Evolutionary conservation across 2,113 vertebrate species (phyloP), one percentile per base, ranked within the genome.

Genomic region (Chitala chitala): DNA sequence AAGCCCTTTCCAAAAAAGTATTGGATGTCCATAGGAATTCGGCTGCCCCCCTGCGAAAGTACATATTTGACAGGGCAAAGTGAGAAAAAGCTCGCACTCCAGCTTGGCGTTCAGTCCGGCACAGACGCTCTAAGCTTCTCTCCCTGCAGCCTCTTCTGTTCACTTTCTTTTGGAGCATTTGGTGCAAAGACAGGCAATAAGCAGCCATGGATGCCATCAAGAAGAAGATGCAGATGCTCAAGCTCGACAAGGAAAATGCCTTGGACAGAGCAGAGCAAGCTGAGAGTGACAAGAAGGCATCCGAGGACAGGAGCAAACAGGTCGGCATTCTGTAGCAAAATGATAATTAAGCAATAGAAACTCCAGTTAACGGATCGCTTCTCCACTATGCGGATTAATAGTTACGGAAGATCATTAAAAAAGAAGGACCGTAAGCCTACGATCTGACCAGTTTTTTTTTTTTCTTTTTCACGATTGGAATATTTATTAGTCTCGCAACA

Each of bases 181-280:
- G 72, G 73, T 58, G 66, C 54, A 73, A 80, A 83, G 83, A 88
- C 82, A 46, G 42, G 84, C 86, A 85, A 51, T 80, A 85, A 89
- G 64, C 92, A 90, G 91, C 91, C 91, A 99, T 99, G 97, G 96
- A 98, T 86, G 96, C 96, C 94, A 98, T 98, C 90, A 98, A 98
- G 94, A 98, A 98, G 91, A 98, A 98, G 94, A 98, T 98, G 96
- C 96, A 96, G 90, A 98, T 98, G 96, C 92, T 98, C 77, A 99
- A 99, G 88, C 92, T 99, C 82, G 97, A 99, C 93, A 98, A 98
- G 93, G 96, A 99, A 84, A 98, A 95, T 8, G 97, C 94, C 86
- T 84, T 98, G 92, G 97, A 98, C 84, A 92, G 97, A 86, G 96
- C 97, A 2, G 96, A 98, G 84, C 94, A 97, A 85, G 94, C 96